Conservation (phyloP, 1,140 invertebrate species). For the Cylas formicarius region DNA sequence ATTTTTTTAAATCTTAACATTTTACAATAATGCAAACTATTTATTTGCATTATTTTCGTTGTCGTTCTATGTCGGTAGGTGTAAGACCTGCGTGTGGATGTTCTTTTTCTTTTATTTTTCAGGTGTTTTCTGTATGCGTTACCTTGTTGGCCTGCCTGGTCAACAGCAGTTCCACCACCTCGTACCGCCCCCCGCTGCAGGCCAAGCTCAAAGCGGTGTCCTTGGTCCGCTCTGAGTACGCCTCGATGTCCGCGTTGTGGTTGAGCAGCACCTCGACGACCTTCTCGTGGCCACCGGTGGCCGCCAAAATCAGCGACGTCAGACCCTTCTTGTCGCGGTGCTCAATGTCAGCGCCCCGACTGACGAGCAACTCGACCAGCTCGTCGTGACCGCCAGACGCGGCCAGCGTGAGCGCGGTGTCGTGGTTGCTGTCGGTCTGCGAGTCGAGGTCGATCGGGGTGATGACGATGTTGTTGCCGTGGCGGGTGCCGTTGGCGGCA, state of each 20-base stretch:
- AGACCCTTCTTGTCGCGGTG: constrained; percentile 99
- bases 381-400: constrained; percentile 96
- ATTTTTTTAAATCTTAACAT: too few species aligned
- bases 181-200: constrained; percentile 94
- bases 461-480: constrained; percentile 18
- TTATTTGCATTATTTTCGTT: too few species aligned
- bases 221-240: constrained; percentile 97
- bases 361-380: constrained; percentile 83
- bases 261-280: constrained; percentile 90
- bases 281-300: constrained; percentile 94
- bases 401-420: constrained; percentile 94
- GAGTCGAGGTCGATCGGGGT: constrained; percentile 80
- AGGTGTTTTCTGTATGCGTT: too few species aligned
- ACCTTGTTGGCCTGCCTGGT: constrained; percentile 82
- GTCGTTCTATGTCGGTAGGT: too few species aligned
- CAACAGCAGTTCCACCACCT: constrained; percentile 82
- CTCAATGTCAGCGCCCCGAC: constrained; percentile 89
- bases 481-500: neutral
- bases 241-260: constrained; percentile 91
- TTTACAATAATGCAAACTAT: too few species aligned
- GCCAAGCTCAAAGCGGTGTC: constrained; percentile 96
- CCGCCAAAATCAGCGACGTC: constrained; percentile 93
- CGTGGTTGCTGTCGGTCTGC: constrained; percentile 96
- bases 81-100: too few species aligned
- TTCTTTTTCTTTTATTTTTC: too few species aligned